Evolutionary conservation across 2,797 vertebrate genomes (phyloP), one percentile per base, ranked within the genome.

Genomic region (Lithobates pipiens): DNA sequence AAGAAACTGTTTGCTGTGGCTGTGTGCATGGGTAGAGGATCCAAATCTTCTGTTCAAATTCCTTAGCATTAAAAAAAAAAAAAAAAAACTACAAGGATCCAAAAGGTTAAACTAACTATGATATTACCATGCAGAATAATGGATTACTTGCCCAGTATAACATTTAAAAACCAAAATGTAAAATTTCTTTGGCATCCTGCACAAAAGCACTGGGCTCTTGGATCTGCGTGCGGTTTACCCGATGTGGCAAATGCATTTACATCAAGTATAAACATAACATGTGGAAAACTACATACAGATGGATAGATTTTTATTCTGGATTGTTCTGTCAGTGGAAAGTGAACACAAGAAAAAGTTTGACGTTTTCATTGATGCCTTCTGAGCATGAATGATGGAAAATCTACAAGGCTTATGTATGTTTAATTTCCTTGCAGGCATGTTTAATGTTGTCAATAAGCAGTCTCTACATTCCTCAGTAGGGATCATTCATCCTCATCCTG

Each of bases 171-270:
- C n/a, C 46, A 67, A 82, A 82, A 74, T 70, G 23, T 16, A n/a
- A 57, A 2, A 44, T 67, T 77, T 85, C 50, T 68, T 54, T 74
- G 83, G 36, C 71, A 85, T 57, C 27, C 61, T 75, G 71, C 63
- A 42, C 77, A 46, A 69, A 80, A 50, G 77, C 65, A n/a, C 54
- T 13, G 16, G 70, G 68, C 78, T 80, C 23, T 8, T 72, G 29
- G 44, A 46, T 79, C 65, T 57, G 13, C 9, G 3, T 15, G 27
- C n/a, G 13, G 36, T 50, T n/a, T 61, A 61, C 5, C 9, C 10
- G 23, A 63, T 10, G 13, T 16, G n/a, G 29, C 23, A 61, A 71
- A 65, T 4, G 16, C 44, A 21, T 54, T 69, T 54, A 54, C 13
- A 80, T 70, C 54, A 44, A 23, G 25, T 54, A 54, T 18, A 18